Base-by-base conservation (phyloP, 1,140 invertebrate genomes). In the Venustaconcha ellipsiformis region DNA sequence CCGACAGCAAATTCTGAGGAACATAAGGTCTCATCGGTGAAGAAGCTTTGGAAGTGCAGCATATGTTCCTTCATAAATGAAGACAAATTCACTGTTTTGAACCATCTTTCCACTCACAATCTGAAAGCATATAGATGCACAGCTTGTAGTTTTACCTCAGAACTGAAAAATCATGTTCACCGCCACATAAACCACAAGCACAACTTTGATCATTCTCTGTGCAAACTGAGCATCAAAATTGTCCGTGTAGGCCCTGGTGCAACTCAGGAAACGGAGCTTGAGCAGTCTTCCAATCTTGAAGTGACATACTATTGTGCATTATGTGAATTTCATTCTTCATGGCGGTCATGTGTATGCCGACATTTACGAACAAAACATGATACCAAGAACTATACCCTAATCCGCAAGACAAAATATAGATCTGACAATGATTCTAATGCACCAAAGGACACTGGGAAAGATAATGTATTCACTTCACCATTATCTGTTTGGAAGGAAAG, bases 11-110 rank as follows among this genome's bases (percentile, higher is more conserved):
- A 6, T 6, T 8, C 8, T 12, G 59, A 67, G 67, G 58, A 68
- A 48, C 57, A 57, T 13, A 60, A 65, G 63, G 58, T 64, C 2
- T 66, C 64, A 37, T 20, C 70, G 2, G 70, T 62, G 26, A 72
- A 70, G 26, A 80, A 79, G 70, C 74, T 87, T 2, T 89, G 88
- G 88, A 84, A 85, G 66, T 89, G 88, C 74, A 78, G 76, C 14
- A 85, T 83, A 65, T 89, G 88, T 79, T 63, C 77, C 17, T 88
- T 82, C 70, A 55, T 74, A 12, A 79, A 86, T 30, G 78, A 72
- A 17, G 78, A 84, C 26, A 82, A 80, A 55, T 75, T 83, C 18
- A 79, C 83, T 17, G 85, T 88, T 5, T 73, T 86, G 15, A 80
- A 77, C 11, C 87, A 88, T 76, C 75, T 88, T 59, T 78, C 79